These are phyloP conservation scores for Malacoraja senta DNA, from an alignment of 2,797 vertebrate species.

Conservation along the genomic window DNA sequence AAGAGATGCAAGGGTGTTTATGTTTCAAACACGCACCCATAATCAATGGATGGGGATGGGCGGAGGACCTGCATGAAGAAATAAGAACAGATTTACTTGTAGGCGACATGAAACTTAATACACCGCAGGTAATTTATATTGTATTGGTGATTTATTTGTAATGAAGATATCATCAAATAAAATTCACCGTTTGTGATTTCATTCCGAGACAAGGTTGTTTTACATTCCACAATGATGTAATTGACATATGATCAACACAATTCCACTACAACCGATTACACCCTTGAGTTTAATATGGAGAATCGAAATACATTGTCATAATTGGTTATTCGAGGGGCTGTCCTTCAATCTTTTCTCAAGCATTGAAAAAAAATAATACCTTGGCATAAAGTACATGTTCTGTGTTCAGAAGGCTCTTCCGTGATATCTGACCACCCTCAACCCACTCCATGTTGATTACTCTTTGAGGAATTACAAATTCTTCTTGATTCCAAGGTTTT, in stretches of 20 bases:
- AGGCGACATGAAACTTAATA: neutral
- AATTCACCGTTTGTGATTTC: neutral
- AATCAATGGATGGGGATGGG: neutral
- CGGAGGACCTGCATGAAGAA: neutral
- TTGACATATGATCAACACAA: neutral
- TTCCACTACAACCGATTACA: too few relatives aligned
- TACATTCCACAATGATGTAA: neutral
- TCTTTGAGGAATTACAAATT: neutral
- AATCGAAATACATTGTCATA: neutral
- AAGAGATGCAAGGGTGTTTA: neutral
- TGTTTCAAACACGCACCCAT: neutral
- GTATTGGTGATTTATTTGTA: neutral
- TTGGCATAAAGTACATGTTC: neutral
- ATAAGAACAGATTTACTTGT: neutral
- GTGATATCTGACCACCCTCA: neutral
- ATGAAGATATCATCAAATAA: neutral
- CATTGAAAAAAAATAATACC: neutral
- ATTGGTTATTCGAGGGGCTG: neutral
- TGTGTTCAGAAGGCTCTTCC: neutral
- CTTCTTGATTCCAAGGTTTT: neutral
- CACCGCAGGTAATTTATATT: neutral
- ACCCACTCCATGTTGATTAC: neutral
- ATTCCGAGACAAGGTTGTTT: neutral
- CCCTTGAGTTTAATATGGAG: neutral
- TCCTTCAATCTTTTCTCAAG: neutral